Evolutionary conservation across 2,113 vertebrate genomes (phyloP).

Genomic region (Neolamprologus sp.): DNA sequence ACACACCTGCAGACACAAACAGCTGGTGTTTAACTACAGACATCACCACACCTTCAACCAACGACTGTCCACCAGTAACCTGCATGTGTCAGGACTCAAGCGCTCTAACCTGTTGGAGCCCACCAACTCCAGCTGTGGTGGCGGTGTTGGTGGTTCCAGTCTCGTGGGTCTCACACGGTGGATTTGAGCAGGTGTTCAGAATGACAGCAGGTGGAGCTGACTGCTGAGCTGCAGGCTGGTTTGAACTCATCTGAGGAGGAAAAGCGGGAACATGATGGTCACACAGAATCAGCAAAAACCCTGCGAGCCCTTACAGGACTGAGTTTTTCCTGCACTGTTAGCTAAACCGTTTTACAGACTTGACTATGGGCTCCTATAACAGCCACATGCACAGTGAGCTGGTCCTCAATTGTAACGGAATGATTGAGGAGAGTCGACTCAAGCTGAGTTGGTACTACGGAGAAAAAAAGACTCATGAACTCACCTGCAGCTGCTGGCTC

Average conservation of each 20-base stretch:
- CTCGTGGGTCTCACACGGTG: conserved; percentile 77
- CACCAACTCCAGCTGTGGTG: fast-evolving
- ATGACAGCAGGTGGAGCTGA: background rate
- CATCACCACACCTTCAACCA: background rate
- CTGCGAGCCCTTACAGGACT: background rate
- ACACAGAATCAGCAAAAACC: fast-evolving
- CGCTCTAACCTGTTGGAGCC: background rate
- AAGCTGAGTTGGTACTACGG: fast-evolving
- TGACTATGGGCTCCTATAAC: background rate
- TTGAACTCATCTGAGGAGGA: background rate
- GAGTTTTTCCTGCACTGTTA: background rate
- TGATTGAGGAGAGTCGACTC: background rate
- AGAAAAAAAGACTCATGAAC: background rate
- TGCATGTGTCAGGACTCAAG: fast-evolving
- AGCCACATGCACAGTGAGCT: background rate
- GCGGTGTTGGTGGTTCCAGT: conserved; percentile 76
- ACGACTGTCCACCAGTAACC: fast-evolving
- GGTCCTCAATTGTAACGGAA: fast-evolving
- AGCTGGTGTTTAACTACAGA: background rate
- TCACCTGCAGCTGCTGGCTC: background rate
- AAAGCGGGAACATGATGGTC: background rate
- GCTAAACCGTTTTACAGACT: background rate
- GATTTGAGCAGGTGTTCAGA: conserved; percentile 57
- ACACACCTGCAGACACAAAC: background rate
- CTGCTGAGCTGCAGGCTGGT: background rate